Evolutionary conservation across 2,113 vertebrate genomes (phyloP), one percentile per base, ranked within the genome.

Genomic region (Chaenocephalus aceratus): DNA sequence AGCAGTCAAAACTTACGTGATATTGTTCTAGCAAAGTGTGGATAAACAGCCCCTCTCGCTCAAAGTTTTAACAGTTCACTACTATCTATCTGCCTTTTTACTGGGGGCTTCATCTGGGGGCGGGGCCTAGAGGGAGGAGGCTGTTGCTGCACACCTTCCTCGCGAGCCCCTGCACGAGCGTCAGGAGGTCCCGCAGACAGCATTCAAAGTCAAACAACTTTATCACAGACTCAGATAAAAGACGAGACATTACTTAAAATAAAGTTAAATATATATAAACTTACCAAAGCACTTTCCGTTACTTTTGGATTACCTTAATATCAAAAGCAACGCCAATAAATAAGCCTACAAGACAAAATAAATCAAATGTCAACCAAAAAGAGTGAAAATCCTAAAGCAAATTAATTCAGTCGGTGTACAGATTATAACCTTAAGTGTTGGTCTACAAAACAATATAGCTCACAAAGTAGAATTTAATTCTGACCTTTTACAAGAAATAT

Each of bases 91-190:
- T 82, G 44, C 72, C 66, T 68, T 34, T 34, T 77, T 30, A 75
- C 72, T 67, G n/a, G 51, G 82, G 52, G 72, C 78, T 84, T 77
- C 90, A 72, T 87, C 18, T 26, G 88, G 79, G 75, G 93, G 93
- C 82, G 92, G 93, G 83, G 88, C 85, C 59, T 79, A 11, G 16
- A 58, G 72, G 84, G 66, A 75, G 82, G 89, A 79, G 88, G 83
- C 60, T 12, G n/a, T 44, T 63, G 71, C 58, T 3, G 66, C 46
- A 21, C 52, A 12, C 58, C 60, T 57, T 18, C 65, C 18, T 51
- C 74, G 2, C 49, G 23, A 10, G 45, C 10, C 59, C 54, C 68
- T 13, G 44, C 16, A 14, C 13, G 57, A 53, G 36, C 5, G 56
- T 3, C n/a, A 12, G 52, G 10, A 16, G 63, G 48, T 36, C 75